Percentiles rank a stretch among this genome's conserved stretches.
Evolutionary conservation across 2,113 vertebrate species (phyloP).

Genomic region (Tympanuchus pallidicinctus): DNA sequence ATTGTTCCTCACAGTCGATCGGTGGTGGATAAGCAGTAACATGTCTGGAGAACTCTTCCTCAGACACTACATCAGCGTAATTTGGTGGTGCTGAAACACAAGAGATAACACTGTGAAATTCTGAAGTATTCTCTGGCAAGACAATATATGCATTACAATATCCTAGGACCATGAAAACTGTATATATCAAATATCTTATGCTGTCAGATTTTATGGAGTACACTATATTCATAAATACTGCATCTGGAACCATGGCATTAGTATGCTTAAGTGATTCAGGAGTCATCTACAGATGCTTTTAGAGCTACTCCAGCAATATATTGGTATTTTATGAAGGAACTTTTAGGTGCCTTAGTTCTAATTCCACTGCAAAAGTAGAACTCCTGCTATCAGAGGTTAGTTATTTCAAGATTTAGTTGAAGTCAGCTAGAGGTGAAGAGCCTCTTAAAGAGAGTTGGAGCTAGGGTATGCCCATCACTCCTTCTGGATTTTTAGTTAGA

Average conservation of each 20-base stretch:
- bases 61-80: conserved; percentile 85
- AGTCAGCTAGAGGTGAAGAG: background rate
- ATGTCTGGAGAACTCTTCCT: conserved; percentile 81
- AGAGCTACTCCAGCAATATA: background rate
- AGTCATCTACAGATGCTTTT: background rate
- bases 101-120: background rate
- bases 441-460: background rate
- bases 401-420: background rate
- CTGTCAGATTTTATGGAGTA: background rate
- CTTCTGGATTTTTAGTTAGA: background rate
- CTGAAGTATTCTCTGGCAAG: background rate
- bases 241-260: background rate
- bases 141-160: background rate
- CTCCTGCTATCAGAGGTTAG: background rate
- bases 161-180: background rate
- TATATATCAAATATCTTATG: background rate
- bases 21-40: conserved; percentile 66
- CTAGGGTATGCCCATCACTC: background rate
- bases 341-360: background rate
- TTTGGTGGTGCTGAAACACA: conserved; percentile 82
- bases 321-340: background rate
- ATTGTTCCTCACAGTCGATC: conserved; percentile 70
- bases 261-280: background rate
- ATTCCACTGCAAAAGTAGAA: background rate
- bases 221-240: background rate